A percentile compares a stretch with the other conserved stretches of the same genome.
Conservation (phyloP, 2,113 vertebrate genomes). For the Scopus umbretta region DNA sequence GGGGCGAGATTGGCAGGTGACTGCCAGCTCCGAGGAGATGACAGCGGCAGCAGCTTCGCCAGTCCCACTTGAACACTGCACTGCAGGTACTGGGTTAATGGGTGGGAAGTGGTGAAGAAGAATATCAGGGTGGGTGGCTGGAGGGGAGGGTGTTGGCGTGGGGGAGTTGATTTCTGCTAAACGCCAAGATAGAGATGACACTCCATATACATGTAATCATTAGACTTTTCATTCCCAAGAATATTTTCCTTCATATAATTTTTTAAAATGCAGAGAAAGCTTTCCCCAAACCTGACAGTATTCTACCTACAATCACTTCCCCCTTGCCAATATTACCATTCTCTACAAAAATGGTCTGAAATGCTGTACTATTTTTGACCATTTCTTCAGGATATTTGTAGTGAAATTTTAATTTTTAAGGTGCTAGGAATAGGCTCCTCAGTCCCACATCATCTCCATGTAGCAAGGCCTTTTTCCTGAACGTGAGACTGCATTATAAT, state of each 20-base stretch:
- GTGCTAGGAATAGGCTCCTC: conserved; percentile 31
- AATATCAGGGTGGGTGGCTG: conserved; percentile 47
- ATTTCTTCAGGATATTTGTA: conserved; percentile 27
- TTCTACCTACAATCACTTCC: conserved; percentile 47
- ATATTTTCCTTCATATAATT: conserved; percentile 36
- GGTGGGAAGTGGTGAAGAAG: conserved; percentile 53
- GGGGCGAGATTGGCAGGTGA: conserved; percentile 69
- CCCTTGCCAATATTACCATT: background rate
- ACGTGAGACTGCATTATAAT: conserved; percentile 33
- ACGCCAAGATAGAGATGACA: conserved; percentile 31
- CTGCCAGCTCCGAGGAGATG: conserved; percentile 45
- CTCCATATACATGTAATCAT: conserved; percentile 41
- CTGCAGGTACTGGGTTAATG: conserved; percentile 61
- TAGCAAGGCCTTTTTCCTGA: conserved; percentile 39
- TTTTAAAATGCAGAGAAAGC: conserved; percentile 45
- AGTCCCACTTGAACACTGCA: conserved; percentile 25
- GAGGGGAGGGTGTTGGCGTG: conserved; percentile 38
- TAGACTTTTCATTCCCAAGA: conserved; percentile 46
- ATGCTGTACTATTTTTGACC: conserved; percentile 45
- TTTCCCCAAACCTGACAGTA: conserved; percentile 21
- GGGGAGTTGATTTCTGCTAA: conserved; percentile 50
- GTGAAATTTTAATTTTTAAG: conserved; percentile 53
- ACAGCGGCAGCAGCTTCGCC: conserved; percentile 46
- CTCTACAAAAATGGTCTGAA: background rate
- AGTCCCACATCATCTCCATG: background rate